Percentiles rank a stretch among this genome's conserved stretches.
phyloP scores from a whole-genome alignment of 2,888 invertebrate species.

The Cotesia congregata region DNA sequence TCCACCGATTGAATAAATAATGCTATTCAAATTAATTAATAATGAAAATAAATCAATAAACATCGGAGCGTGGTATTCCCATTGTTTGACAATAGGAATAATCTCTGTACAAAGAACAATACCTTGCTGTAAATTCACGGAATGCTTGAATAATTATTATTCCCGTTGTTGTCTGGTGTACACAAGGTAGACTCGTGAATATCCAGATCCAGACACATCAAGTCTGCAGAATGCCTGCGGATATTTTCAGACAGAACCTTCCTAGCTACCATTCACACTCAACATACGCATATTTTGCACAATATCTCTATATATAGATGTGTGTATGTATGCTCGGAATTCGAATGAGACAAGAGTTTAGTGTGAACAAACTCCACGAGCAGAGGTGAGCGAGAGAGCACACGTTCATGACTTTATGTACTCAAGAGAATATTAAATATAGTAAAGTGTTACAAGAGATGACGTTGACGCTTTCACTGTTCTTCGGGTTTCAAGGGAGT shows the following conservation, averaged over 20 bases:
- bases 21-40: slow-evolving; percentile 15
- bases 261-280: slow-evolving; percentile 35
- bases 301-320: background rate
- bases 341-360: background rate
- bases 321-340: slow-evolving; percentile 16
- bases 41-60: slow-evolving; percentile 15
- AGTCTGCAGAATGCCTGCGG: slow-evolving; percentile 39
- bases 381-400: slow-evolving; percentile 3
- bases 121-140: slow-evolving; percentile 34
- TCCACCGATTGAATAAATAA: background rate
- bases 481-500: background rate
- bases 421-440: slow-evolving; percentile 7
- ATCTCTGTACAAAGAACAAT: slow-evolving; percentile 32
- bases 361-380: background rate
- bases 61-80: background rate
- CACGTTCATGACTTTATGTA: background rate
- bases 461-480: slow-evolving; percentile 17
- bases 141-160: slow-evolving; percentile 43
- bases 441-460: slow-evolving; percentile 19
- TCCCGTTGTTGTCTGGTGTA: slow-evolving; percentile 37
- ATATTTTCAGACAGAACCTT: slow-evolving; percentile 41
- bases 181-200: slow-evolving; percentile 22
- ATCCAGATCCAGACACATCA: slow-evolving; percentile 28
- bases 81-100: slow-evolving; percentile 25
- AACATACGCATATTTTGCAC: slow-evolving; percentile 4